Base-by-base conservation (phyloP, 2,113 vertebrate genomes). In the Tyto alba region DNA sequence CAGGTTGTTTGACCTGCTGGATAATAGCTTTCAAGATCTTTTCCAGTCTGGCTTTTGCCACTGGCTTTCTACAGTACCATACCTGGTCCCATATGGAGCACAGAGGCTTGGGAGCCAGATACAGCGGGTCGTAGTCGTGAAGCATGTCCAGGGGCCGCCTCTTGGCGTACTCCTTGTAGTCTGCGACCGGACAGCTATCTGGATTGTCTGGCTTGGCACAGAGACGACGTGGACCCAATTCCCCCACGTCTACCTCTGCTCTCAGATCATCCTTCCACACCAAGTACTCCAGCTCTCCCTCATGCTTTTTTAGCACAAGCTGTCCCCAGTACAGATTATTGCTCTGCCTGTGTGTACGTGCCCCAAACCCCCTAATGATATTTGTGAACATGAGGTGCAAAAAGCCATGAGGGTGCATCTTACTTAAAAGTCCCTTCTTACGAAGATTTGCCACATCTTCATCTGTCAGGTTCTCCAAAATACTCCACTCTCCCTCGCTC, bases 1-100 rank as follows among this genome's bases (percentile, higher is more conserved):
- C 0, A 1, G 23, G 1, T 34, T 17, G 17, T 83, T 22, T 88
- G 21, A 90, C 32, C 19, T 89, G 60, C 45, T 94, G 93, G 18
- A 8, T 47, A 36, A 98, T 81, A 18, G 8, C 29, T 64, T 83
- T 73, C 56, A 96, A 7, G 8, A 96, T 88, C 59, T 89, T 95
- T 26, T 75, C 36, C 10, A 93, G 36, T 45, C 22, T 93, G 85
- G 7, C 10, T 62, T 66, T 90, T 59, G 80, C 32, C 76, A 97
- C 68, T 2, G 93, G 14, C 53, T 73, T 94, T 4, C 45, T 88
- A 16, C n/a, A 55, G 95, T 95, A 97, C 97, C 97, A 97, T 4
- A 38, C 59, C 4, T 89, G 30, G 52, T 96, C 95, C 73, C 95
- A 95, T 3, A 79, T 0, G 13, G 79, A 89, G 66, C 30, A 89